Conservation (phyloP, 2,888 invertebrate species). For the Syritta pipiens region DNA sequence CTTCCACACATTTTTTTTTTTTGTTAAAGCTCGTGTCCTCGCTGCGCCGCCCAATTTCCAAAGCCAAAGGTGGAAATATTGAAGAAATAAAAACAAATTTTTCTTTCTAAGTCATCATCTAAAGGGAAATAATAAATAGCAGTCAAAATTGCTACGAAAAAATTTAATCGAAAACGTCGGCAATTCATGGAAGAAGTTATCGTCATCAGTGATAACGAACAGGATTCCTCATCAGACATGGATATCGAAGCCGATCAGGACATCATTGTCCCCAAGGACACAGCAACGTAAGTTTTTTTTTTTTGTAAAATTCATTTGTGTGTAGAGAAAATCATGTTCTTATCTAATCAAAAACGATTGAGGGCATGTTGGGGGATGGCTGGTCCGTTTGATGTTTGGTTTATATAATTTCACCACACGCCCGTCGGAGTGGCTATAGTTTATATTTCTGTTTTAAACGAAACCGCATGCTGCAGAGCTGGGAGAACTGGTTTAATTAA, state of each 20-base stretch:
- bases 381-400: not conserved
- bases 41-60: no score
- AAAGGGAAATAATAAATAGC: not conserved
- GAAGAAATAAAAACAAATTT: no score
- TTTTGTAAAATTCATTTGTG: not conserved
- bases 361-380: not conserved
- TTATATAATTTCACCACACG: conserved; percentile 34
- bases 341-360: conserved; percentile 2
- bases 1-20: conserved; percentile 10
- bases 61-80: no score
- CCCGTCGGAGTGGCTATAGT: not conserved
- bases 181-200: conserved; percentile 73
- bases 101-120: no score
- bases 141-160: conserved; percentile 51
- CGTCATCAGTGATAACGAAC: conserved; percentile 72
- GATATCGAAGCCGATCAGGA: conserved; percentile 71
- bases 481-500: conserved; percentile 49
- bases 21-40: conserved; percentile 28
- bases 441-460: conserved; percentile 4
- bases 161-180: conserved; percentile 55
- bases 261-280: conserved; percentile 73
- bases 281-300: conserved; percentile 72
- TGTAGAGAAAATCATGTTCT: not conserved
- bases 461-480: not conserved
- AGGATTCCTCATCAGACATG: conserved; percentile 72